Evolutionary conservation across 2,113 vertebrate species (phyloP).

Genomic region (Vulpes ferrilata): DNA sequence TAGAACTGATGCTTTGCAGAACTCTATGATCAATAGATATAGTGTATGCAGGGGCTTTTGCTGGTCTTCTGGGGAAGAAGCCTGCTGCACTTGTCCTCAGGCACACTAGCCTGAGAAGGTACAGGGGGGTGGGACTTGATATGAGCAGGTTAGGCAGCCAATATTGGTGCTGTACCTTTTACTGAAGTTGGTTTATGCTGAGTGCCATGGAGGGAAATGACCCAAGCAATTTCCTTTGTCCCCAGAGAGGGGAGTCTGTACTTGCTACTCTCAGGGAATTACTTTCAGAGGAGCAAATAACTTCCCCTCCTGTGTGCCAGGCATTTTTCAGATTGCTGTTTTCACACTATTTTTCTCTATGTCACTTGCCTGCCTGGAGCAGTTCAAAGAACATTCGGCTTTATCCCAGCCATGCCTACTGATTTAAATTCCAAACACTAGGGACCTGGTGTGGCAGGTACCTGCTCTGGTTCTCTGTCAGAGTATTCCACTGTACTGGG

Average conservation of each 20-base stretch:
- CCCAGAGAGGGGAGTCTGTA: background rate
- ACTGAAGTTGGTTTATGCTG: background rate
- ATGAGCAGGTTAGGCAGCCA: background rate
- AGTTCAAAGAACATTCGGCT: background rate
- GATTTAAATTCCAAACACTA: background rate
- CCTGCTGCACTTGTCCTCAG: background rate
- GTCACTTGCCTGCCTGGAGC: background rate
- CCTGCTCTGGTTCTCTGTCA: background rate
- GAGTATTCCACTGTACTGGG: background rate
- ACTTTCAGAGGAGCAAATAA: background rate
- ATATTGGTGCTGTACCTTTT: background rate
- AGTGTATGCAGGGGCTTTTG: background rate
- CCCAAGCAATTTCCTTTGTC: background rate
- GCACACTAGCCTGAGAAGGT: background rate
- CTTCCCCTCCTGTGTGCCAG: background rate
- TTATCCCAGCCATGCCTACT: background rate
- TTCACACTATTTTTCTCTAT: background rate
- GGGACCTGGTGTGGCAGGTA: background rate
- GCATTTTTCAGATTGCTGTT: background rate
- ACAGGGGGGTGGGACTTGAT: background rate
- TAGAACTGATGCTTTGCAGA: no score
- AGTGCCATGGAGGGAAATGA: background rate
- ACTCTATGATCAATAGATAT: no score
- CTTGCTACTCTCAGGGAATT: background rate
- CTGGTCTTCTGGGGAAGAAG: background rate